These are phyloP conservation scores for Mugil cephalus DNA, from an alignment of 2,113 vertebrate genomes.

Conservation along the genomic window DNA sequence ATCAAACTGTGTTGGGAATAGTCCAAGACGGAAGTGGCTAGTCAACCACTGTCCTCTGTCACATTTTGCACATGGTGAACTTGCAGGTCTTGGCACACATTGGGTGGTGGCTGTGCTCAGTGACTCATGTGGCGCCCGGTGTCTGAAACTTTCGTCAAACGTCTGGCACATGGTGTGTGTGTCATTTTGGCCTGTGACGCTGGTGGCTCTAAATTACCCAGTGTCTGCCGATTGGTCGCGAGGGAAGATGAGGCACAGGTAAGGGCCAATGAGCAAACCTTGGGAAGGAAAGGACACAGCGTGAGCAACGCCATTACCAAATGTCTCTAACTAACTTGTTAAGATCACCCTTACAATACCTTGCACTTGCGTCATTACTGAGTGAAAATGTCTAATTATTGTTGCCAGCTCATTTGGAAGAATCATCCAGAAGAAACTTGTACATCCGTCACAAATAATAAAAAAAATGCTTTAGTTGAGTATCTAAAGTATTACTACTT, in stretches of 20 bases:
- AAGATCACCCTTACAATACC: constrained; percentile 71
- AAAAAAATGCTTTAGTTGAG: constrained; percentile 12
- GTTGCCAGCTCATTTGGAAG: constrained; percentile 70
- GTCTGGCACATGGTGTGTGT: constrained; percentile 84
- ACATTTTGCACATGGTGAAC: constrained; percentile 80
- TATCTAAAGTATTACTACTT: neutral
- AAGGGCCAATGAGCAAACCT: constrained; percentile 67
- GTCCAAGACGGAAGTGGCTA: constrained; percentile 68
- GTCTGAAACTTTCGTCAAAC: constrained; percentile 81
- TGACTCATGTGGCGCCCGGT: constrained; percentile 81
- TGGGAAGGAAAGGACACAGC: constrained; percentile 56
- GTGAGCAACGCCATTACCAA: constrained; percentile 73
- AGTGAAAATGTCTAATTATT: constrained; percentile 66
- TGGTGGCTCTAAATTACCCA: constrained; percentile 74
- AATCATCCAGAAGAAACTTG: constrained; percentile 48
- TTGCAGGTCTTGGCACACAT: constrained; percentile 76
- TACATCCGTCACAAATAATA: constrained; percentile 35
- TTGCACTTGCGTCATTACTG: constrained; percentile 76
- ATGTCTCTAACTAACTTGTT: constrained; percentile 69
- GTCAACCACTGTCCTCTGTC: constrained; percentile 78
- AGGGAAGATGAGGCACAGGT: constrained; percentile 76
- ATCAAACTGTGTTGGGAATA: constrained; percentile 48
- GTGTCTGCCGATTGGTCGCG: constrained; percentile 70
- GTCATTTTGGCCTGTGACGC: constrained; percentile 82
- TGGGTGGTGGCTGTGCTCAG: constrained; percentile 79